These are phyloP conservation scores for Sylvia borin DNA, from an alignment of 2,797 vertebrate genomes.

Conservation along the genomic window DNA sequence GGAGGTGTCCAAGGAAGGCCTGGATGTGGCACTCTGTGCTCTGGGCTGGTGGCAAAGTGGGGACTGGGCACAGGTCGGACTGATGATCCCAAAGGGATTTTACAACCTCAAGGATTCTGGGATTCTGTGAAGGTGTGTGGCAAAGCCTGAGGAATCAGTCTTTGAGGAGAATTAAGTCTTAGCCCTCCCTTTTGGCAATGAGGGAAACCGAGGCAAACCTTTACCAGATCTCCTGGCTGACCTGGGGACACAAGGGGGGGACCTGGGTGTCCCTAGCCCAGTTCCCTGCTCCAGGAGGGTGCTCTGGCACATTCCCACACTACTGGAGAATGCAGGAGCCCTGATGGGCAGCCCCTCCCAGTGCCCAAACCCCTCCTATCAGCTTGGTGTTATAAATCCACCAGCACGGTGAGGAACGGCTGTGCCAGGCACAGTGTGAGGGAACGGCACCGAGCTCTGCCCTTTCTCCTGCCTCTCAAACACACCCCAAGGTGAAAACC, in stretches of 20 bases:
- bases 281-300: neutral
- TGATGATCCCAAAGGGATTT: rapidly evolving
- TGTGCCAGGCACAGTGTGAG: neutral
- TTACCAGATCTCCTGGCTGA: neutral
- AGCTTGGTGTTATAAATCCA: neutral
- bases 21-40: rapidly evolving
- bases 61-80: neutral
- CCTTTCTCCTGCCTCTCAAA: slow-evolving; percentile 49
- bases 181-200: neutral
- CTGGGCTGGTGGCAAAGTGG: neutral
- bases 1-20: neutral
- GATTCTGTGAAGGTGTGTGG: neutral
- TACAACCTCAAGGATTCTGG: neutral
- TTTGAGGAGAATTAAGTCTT: neutral
- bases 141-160: neutral
- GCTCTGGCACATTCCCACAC: neutral
- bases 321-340: neutral
- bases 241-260: neutral
- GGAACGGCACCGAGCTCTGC: neutral
- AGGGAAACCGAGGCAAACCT: neutral
- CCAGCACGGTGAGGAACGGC: neutral
- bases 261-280: neutral
- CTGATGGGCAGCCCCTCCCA: neutral
- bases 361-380: neutral
- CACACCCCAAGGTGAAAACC: slow-evolving; percentile 19